These are phyloP conservation scores for Thaumetopoea pityocampa DNA, from an alignment of 1,140 invertebrate genomes.

Conservation along the genomic window DNA sequence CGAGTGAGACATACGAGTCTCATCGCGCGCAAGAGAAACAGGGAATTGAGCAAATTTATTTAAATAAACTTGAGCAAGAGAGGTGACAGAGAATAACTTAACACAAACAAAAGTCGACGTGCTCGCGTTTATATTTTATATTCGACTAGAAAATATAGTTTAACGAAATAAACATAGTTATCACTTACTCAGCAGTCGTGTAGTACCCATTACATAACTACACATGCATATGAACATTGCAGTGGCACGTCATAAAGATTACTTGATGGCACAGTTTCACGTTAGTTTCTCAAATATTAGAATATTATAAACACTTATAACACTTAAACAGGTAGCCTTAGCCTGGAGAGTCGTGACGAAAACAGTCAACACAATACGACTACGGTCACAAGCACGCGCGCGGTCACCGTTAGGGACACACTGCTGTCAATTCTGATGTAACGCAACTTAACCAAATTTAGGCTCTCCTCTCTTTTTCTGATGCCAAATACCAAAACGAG, in stretches of 20 bases:
- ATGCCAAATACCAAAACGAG: too few species aligned
- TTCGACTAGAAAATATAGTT: conserved; percentile 71
- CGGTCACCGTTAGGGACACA: too few species aligned
- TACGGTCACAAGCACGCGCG: too few species aligned
- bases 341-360: conserved; percentile 35
- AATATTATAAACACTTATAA: conserved; percentile 59
- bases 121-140: conserved; percentile 42
- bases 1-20: neutral
- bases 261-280: conserved; percentile 74
- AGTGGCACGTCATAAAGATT: conserved; percentile 70
- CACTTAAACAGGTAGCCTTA: conserved; percentile 38
- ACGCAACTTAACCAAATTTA: too few species aligned
- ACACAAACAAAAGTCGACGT: conserved; percentile 47
- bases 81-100: conserved; percentile 30
- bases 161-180: conserved; percentile 52
- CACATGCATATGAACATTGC: conserved; percentile 52
- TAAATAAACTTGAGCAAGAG: conserved; percentile 69
- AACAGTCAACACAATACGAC: conserved; percentile 12
- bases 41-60: conserved; percentile 71
- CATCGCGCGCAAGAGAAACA: conserved; percentile 27
- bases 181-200: conserved; percentile 69
- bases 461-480: too few species aligned
- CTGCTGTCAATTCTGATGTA: too few species aligned
- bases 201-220: conserved; percentile 53
- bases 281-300: conserved; percentile 70